These are phyloP conservation scores for Sapayoa aenigma DNA, from an alignment of 2,113 vertebrate genomes.

Conservation along the genomic window DNA sequence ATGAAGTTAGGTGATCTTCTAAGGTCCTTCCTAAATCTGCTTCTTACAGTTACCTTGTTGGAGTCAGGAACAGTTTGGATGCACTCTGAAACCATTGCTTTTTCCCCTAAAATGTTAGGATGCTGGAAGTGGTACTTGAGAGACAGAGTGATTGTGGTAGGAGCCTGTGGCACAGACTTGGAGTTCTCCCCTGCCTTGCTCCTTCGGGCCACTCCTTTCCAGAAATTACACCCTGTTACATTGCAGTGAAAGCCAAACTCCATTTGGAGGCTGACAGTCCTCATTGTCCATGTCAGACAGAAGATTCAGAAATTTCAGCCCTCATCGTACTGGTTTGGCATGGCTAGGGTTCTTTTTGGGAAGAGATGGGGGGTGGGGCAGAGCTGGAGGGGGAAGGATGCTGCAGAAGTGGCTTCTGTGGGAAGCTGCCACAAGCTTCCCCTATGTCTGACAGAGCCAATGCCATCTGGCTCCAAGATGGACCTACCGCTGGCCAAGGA, in stretches of 20 bases:
- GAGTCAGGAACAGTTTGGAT: background rate
- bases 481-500: background rate
- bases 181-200: background rate
- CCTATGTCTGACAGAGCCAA: background rate
- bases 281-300: background rate
- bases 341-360: no score
- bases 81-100: rapidly evolving
- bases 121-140: background rate
- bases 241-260: background rate
- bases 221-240: background rate
- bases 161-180: background rate
- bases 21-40: background rate
- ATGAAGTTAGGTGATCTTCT: background rate
- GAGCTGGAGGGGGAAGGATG: background rate
- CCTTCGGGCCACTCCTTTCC: background rate
- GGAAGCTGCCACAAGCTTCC: background rate
- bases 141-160: background rate
- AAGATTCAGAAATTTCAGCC: background rate
- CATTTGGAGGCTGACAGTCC: rapidly evolving
- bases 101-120: background rate
- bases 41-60: rapidly evolving
- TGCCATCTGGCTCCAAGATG: rapidly evolving
- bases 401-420: background rate
- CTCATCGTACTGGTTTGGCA: background rate
- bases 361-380: no score